Conservation (phyloP, 2,888 invertebrate genomes). For the Quadriops clusia region DNA sequence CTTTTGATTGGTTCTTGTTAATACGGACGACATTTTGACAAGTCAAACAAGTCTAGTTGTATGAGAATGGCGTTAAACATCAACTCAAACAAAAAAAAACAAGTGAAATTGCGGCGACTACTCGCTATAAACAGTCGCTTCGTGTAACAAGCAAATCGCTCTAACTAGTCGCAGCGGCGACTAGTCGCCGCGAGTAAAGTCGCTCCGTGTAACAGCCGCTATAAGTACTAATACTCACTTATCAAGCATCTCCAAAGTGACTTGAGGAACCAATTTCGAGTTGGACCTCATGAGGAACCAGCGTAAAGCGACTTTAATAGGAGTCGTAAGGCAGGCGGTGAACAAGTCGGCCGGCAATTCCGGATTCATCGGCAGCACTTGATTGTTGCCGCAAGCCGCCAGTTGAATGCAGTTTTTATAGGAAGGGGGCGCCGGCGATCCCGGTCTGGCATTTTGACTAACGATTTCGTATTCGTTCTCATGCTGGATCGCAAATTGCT, state of each 20-base stretch:
- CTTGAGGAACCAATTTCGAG: slow-evolving; percentile 66
- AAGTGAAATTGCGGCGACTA: no score
- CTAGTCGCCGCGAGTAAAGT: no score
- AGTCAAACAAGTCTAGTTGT: no score
- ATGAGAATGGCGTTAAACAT: no score
- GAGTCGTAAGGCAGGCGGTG: slow-evolving; percentile 95
- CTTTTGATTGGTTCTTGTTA: no score
- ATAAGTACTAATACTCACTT: slow-evolving; percentile 49
- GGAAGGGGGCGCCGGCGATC: slow-evolving; percentile 41
- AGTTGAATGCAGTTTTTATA: slow-evolving; percentile 91
- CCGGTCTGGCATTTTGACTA: no score
- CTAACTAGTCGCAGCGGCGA: no score
- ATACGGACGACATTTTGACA: no score
- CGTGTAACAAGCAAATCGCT: no score
- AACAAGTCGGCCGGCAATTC: slow-evolving; percentile 96
- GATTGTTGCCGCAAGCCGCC: slow-evolving; percentile 89
- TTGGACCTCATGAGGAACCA: slow-evolving; percentile 89
- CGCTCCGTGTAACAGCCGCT: no score
- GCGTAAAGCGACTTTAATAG: slow-evolving; percentile 88
- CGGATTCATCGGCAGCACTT: slow-evolving; percentile 92
- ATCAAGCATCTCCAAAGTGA: slow-evolving; percentile 79
- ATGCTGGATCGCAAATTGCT: slow-evolving; percentile 82
- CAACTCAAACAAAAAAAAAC: no score
- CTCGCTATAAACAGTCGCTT: no score
- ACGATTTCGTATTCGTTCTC: slow-evolving; percentile 70